These are phyloP conservation scores for Vidua macroura DNA, from an alignment of 2,113 vertebrate species.

Conservation along the genomic window DNA sequence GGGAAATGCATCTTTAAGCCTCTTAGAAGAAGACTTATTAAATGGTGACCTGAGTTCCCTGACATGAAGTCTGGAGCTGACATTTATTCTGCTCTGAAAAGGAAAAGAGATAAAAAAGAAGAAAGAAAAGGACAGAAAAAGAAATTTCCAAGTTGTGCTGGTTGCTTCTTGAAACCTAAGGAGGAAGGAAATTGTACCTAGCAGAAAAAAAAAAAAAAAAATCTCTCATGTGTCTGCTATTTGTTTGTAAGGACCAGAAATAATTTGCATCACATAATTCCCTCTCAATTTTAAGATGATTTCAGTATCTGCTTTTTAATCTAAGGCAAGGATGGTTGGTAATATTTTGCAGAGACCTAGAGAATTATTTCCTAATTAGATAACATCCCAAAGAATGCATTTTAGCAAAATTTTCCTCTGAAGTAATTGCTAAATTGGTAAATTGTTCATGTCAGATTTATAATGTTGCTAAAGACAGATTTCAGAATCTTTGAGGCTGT, in stretches of 20 bases:
- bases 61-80: neutral
- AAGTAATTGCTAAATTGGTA: conserved; percentile 54
- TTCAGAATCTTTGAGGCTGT: conserved; percentile 39
- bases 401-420: conserved; percentile 47
- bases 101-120: neutral
- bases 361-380: conserved; percentile 45
- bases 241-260: neutral
- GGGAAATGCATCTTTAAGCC: neutral
- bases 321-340: neutral
- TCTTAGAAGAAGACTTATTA: neutral
- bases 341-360: conserved; percentile 21
- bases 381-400: conserved; percentile 28
- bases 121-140: neutral
- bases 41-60: neutral
- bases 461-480: conserved; percentile 35
- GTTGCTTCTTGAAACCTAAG: neutral
- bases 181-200: neutral
- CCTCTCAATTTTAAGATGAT: conserved; percentile 4
- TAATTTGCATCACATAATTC: neutral
- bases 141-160: neutral
- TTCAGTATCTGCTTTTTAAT: conserved; percentile 24
- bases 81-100: neutral
- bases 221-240: neutral
- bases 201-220: neutral
- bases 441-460: conserved; percentile 57